These are phyloP conservation scores for Chunga burmeisteri DNA, from an alignment of 2,113 vertebrate genomes.

Conservation along the genomic window DNA sequence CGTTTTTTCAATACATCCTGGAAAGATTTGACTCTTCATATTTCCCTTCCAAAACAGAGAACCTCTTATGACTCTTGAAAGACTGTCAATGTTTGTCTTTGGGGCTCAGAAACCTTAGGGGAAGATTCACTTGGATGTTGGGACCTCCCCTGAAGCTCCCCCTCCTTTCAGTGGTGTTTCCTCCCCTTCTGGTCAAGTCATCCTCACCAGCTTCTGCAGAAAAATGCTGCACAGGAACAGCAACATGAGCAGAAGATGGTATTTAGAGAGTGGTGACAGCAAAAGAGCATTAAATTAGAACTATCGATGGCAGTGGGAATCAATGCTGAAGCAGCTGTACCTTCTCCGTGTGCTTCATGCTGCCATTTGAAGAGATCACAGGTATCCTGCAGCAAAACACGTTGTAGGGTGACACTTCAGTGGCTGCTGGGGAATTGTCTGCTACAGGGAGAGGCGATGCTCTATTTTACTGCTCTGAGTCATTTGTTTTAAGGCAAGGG, in stretches of 20 bases:
- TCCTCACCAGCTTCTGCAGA: not conserved
- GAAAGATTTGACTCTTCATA: not conserved
- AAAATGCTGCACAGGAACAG: not conserved
- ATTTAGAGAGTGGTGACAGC: not conserved
- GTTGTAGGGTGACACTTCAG: fast-evolving
- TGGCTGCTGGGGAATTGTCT: not conserved
- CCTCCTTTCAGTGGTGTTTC: not conserved
- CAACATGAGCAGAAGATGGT: not conserved
- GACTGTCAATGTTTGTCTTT: not conserved
- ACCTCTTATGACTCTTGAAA: not conserved
- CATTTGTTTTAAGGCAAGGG: not conserved
- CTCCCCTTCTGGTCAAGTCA: not conserved
- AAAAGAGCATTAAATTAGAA: not conserved
- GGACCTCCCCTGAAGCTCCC: not conserved
- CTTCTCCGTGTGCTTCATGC: not conserved
- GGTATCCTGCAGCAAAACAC: not conserved
- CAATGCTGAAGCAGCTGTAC: not conserved
- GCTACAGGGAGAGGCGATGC: too few relatives aligned
- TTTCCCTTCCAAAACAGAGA: not conserved
- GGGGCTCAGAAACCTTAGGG: not conserved
- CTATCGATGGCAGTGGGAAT: not conserved
- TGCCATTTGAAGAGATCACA: not conserved
- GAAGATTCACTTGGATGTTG: not conserved
- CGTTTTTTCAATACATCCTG: not conserved
- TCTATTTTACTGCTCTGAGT: not conserved